Percentiles rank a stretch among this genome's conserved stretches.
Evolutionary conservation across 2,113 vertebrate species (phyloP).

Genomic region (Neolamprologus cancellatus): DNA sequence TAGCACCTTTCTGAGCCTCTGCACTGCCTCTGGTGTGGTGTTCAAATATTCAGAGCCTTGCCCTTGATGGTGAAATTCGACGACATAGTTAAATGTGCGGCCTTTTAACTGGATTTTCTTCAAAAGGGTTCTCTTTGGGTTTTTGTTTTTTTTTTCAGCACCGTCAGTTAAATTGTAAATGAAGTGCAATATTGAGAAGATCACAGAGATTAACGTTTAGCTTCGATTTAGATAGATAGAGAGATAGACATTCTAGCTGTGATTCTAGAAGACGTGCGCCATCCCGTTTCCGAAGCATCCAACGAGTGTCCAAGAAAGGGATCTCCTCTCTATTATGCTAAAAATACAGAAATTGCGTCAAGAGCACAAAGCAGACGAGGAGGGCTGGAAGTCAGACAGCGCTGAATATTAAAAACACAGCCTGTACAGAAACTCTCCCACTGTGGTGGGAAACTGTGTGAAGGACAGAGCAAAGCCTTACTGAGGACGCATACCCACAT

Average conservation of each 20-base stretch:
- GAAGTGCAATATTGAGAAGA: neutral
- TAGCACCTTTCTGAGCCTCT: slow-evolving; percentile 16
- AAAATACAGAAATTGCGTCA: neutral
- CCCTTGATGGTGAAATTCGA: neutral
- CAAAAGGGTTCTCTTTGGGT: neutral
- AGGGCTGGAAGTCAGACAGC: neutral
- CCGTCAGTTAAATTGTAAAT: neutral
- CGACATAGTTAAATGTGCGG: neutral
- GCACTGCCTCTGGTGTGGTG: slow-evolving; percentile 1
- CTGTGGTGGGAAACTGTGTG: neutral
- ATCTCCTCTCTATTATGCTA: neutral
- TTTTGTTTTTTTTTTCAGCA: neutral
- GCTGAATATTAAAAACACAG: neutral
- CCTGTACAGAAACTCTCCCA: neutral
- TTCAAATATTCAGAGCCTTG: neutral
- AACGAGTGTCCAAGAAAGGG: neutral
- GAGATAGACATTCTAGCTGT: neutral
- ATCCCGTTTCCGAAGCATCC: neutral
- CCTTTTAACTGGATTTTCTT: neutral
- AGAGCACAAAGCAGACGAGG: neutral
- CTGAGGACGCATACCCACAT: neutral
- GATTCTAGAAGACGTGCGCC: neutral
- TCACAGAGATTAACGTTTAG: neutral
- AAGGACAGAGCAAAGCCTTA: neutral
- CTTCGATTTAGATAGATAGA: neutral